Conservation (phyloP, 2,797 vertebrate species). For the Mallotus villosus region DNA sequence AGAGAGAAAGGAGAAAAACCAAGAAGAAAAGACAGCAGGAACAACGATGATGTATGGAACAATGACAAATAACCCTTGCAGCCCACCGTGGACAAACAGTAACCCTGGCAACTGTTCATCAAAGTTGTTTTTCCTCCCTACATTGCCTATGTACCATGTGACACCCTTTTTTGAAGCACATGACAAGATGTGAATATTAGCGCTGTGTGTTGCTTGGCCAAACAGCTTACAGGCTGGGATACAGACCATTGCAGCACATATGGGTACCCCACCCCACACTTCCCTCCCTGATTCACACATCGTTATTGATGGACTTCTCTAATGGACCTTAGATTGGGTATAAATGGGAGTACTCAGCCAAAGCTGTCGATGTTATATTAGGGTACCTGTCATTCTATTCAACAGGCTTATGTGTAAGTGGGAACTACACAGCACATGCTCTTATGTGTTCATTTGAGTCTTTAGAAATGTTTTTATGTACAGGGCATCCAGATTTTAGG, state of each 20-base stretch:
- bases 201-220: slow-evolving; percentile 9
- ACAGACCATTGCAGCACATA: not conserved
- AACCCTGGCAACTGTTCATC: slow-evolving; percentile 56
- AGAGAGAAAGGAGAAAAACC: not conserved
- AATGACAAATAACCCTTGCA: slow-evolving; percentile 52
- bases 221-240: slow-evolving; percentile 3
- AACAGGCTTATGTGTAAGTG: not conserved
- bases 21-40: not conserved
- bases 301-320: slow-evolving; percentile 18
- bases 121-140: slow-evolving; percentile 29
- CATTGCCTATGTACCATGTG: slow-evolving; percentile 12
- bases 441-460: not conserved
- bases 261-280: slow-evolving; percentile 1
- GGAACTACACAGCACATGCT: not conserved
- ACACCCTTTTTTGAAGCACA: not conserved
- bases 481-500: not conserved
- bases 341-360: not conserved
- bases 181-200: slow-evolving; percentile 19
- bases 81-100: slow-evolving; percentile 51
- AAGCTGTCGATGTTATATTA: not conserved
- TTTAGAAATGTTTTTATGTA: not conserved
- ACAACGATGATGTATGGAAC: slow-evolving; percentile 49
- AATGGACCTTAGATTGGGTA: not conserved
- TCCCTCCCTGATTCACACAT: slow-evolving; percentile 1
- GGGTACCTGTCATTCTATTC: not conserved